Base-by-base conservation (phyloP, 1,140 invertebrate genomes). In the Wasmannia auropunctata region DNA sequence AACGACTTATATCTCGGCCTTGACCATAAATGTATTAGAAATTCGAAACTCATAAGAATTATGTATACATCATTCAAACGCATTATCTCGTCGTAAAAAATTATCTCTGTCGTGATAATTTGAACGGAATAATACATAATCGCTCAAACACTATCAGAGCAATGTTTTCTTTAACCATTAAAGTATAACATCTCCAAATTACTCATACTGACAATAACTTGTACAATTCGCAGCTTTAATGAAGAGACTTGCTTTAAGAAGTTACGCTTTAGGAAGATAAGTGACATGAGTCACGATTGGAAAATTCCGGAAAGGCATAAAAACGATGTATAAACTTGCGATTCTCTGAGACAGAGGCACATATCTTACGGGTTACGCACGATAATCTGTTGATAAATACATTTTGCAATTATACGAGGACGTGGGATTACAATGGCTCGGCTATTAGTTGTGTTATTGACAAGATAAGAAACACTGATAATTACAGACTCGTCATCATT, bases 381-480 rank as follows among this genome's bases (percentile, higher is more conserved):
- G 0, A 25, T 49, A 34, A 56, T 31, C 31, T 28, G 19, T 40
- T 22, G 37, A 31, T 65, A 49, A 76, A n/a, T 25, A 58, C 19
- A 22, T 51, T 63, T 67, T 7, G 8, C n/a, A 69, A 80, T 19
- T 8, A 43, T 43, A 25, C 25, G 2, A 77, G 3, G 22, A 54
- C 8, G 7, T 14, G 46, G 16, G 16, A 28, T 16, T 46, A 34
- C 14, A 49, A 7, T 31, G 37, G 6, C 3, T 46, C 11, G 19
- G 19, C 0, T 49, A 14, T 79, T 77, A 62, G n/a, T 51, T 54
- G 14, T 49, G 31, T 80, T 80, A 80, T 51, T 80, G 43, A 67
- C 46, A 67, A 22, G 16, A 28, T 63, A 63, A 62, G 28, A 63
- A n/a, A 63, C 11, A 22, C 37, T 77, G 8, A 51, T 11, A 3